A percentile compares a stretch with the other conserved stretches of the same genome.
phyloP scores from a whole-genome alignment of 2,888 invertebrate species.

The Euplexia lucipara region DNA sequence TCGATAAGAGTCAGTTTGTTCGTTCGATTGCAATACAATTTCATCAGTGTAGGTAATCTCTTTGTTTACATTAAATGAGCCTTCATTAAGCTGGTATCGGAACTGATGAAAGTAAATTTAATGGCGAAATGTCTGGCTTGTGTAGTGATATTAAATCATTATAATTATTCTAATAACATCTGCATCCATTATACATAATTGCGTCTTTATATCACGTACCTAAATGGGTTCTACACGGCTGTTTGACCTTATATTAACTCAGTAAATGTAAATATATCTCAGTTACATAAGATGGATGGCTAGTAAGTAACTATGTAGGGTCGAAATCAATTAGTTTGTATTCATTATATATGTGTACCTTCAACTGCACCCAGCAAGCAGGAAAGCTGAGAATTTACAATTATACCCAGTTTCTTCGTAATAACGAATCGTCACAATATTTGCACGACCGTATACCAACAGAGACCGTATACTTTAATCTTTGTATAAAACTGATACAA shows the following conservation, averaged over 20 bases:
- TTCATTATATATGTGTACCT: not conserved
- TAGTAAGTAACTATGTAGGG: constrained; percentile 19
- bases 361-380: no score
- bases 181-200: constrained; percentile 45
- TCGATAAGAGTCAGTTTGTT: constrained; percentile 42
- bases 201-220: constrained; percentile 23
- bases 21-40: constrained; percentile 42
- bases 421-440: not conserved
- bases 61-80: constrained; percentile 49
- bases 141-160: constrained; percentile 24
- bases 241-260: constrained; percentile 49
- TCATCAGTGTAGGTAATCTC: constrained; percentile 48
- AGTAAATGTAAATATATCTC: constrained; percentile 41
- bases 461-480: not conserved
- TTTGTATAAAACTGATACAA: not conserved
- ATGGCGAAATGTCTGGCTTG: constrained; percentile 16
- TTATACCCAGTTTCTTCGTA: not conserved
- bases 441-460: not conserved
- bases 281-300: constrained; percentile 21
- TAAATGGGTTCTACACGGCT: constrained; percentile 46
- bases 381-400: not conserved
- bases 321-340: constrained; percentile 26
- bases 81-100: constrained; percentile 43
- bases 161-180: constrained; percentile 42
- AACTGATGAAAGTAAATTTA: constrained; percentile 44